phyloP scores from a whole-genome alignment of 2,113 vertebrate species.

The Odobenus rosmarus region DNA sequence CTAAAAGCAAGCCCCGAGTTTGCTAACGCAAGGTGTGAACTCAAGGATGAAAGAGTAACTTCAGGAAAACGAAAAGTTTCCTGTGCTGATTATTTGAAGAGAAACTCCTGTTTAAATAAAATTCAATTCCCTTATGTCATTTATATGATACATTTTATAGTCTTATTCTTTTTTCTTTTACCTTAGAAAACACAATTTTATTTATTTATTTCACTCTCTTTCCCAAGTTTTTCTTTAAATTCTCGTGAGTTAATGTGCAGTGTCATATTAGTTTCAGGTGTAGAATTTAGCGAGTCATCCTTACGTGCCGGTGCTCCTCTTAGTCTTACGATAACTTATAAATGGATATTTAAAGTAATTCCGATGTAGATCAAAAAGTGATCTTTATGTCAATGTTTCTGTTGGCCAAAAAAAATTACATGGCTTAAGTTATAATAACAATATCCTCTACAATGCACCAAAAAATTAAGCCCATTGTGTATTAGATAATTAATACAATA shows the following conservation, averaged over 20 bases:
- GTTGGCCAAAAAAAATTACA: constrained; percentile 70
- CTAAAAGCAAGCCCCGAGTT: constrained; percentile 60
- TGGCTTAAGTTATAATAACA: constrained; percentile 48
- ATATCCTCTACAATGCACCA: background rate
- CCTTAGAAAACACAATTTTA: background rate
- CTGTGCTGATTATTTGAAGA: constrained; percentile 58
- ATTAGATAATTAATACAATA: constrained; percentile 18
- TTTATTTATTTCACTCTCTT: background rate
- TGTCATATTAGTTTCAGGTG: background rate
- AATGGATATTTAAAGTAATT: constrained; percentile 76
- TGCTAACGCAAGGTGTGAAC: constrained; percentile 57
- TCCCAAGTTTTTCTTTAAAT: background rate
- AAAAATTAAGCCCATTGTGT: background rate
- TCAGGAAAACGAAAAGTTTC: constrained; percentile 60
- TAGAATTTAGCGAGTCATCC: background rate
- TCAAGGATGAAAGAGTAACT: constrained; percentile 57
- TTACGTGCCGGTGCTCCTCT: background rate
- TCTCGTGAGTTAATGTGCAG: background rate
- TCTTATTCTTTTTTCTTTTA: constrained; percentile 60
- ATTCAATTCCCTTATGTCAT: constrained; percentile 26
- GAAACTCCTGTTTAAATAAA: background rate
- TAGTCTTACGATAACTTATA: constrained; percentile 77
- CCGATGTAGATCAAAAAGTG: constrained; percentile 72
- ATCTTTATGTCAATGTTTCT: constrained; percentile 80
- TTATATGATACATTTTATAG: constrained; percentile 62